Evolutionary conservation across 2,888 invertebrate genomes (phyloP), one percentile per base, ranked within the genome.

Genomic region (Diploptera punctata): DNA sequence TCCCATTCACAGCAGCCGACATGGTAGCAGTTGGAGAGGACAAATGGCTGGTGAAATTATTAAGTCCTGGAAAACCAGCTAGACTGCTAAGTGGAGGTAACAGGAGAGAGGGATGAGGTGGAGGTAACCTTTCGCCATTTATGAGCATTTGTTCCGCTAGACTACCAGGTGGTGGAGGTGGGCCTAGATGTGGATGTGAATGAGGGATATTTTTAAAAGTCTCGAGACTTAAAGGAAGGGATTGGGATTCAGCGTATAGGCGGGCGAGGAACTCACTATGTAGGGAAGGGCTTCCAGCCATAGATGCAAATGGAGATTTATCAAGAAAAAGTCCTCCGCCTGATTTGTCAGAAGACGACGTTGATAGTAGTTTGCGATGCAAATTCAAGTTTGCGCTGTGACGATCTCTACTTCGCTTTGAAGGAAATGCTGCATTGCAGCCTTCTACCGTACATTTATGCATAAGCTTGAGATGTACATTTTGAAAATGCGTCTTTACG

Each of bases 371-470:
- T 82, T 97, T 97, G 77, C 95, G 89, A 81, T 98, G 98, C 47
- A 98, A 87, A 81, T 93, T 97, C 71, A 93, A 86, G 81, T 98
- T 98, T 19, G 95, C 91, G 80, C 95, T 95, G 83, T 98, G 98
- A 1, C 96, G 88, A 80, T 98, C 98, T 78, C 97, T 90, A 79
- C 93, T 95, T 72, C 96, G 87, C 81, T 96, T 97, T 0, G 97
- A 97, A 4, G 96, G 94, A 82, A 98, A 98, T 0, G 96, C 93
- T 0, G 97, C 97, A 83, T 94, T 94, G 82, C 98, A 98, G 1
- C 97, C 97, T 77, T 97, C 97, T 29, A 96, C 92, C 79, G 92
- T 94, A 84, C 98, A 98, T 81, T 94, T 94, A 84, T 97, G 97
- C 93, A 97, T 95, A 74, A 97, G 84, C 84, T 98, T 98, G 68